Conservation (phyloP, 2,113 vertebrate species). For the Cebus imitator region DNA sequence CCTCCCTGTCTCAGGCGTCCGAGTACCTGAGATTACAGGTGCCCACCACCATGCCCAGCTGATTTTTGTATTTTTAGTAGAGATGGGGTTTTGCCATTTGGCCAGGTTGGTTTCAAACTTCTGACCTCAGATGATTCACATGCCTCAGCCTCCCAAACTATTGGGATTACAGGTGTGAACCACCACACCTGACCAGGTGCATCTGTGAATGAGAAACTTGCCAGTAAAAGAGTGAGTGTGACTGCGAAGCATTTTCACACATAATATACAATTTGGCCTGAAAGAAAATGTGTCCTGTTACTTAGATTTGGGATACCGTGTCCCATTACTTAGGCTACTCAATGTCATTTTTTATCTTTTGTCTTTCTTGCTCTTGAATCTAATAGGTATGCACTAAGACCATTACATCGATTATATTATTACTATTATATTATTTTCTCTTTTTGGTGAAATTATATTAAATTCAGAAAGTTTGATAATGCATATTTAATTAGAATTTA, state of each 20-base stretch:
- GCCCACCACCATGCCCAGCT: no score
- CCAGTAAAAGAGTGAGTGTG: not conserved
- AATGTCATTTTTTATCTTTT: not conserved
- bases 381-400: not conserved
- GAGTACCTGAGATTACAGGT: no score
- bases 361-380: not conserved
- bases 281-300: not conserved
- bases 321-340: not conserved
- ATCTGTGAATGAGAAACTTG: not conserved
- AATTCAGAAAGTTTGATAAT: not conserved
- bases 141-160: no score
- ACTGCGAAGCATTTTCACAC: not conserved
- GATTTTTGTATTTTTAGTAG: no score
- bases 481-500: not conserved
- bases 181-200: no score
- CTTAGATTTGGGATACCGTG: not conserved
- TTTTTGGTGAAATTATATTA: not conserved
- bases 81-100: no score
- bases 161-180: no score
- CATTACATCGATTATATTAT: not conserved
- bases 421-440: not conserved
- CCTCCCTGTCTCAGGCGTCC: no score
- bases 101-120: no score
- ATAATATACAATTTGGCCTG: not conserved
- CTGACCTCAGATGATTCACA: no score